Evolutionary conservation across 1,140 invertebrate genomes (phyloP), one percentile per base, ranked within the genome.

Genomic region (Cydia splendana): DNA sequence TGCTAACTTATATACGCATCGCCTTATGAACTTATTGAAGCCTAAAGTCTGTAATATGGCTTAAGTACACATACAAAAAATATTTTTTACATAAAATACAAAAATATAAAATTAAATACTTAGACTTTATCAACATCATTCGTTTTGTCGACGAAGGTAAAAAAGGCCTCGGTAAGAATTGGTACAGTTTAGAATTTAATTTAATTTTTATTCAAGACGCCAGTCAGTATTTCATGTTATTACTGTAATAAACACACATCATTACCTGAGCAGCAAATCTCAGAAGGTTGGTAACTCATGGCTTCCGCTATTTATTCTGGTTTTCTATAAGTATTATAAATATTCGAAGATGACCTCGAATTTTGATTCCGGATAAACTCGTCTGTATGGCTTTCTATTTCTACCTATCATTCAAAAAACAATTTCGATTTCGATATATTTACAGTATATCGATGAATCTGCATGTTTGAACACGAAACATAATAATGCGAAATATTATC

Each of bases 301-400:
- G 80, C 81, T 88, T 88, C 85, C 87, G 87, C 82, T 84, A 85
- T 81, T 84, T 84, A 85, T 81, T 84, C 82, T 78, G 75, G 74
- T 82, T 83, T 81, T 87, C 83, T 86, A 87, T 82, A n/a, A n/a
- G n/a, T n/a, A 78, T 81, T 75, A 69, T 82, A 84, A 2, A 65
- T 83, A 84, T 85, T 87, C 80, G 77, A 83, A 82, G 79, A 81
- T 76, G 80, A 79, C 87, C 87, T 89, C 82, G 81, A 34, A 57
- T 78, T 78, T 83, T 82, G 65, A 80, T 87, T 87, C 84, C 84
- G 82, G 79, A 80, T 80, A 69, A 69, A 76, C 45, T 42, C 69
- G 75, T 74, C 45, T 74, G 45, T 76, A 62, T 28, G 24, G 24
- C 79, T 80, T 80, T 80, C 79, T 77, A 80, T 77, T 80, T 79